phyloP scores from a whole-genome alignment of 35 echinoderm and acorn worm genomes.

The Eucidaris tribuloides region DNA sequence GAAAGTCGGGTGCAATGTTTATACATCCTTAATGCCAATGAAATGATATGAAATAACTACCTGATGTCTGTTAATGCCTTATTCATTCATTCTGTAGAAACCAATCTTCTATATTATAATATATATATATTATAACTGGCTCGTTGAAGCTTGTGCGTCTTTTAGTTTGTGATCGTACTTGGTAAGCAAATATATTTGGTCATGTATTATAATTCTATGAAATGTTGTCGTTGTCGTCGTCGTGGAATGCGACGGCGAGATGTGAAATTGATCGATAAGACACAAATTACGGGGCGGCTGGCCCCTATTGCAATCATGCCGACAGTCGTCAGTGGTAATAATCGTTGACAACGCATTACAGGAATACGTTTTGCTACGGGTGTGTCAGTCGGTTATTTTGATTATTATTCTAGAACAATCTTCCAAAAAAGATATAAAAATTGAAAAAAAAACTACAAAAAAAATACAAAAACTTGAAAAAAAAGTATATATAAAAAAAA shows the following conservation, averaged over 20 bases:
- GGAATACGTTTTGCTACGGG: too few relatives aligned
- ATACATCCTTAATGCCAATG: constrained; percentile 26
- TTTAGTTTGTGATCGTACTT: constrained; percentile 27
- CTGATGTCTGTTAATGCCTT: constrained; percentile 33
- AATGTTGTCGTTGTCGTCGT: too few relatives aligned
- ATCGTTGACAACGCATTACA: too few relatives aligned
- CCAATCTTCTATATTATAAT: background rate
- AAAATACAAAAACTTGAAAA: background rate
- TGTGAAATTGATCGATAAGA: too few relatives aligned
- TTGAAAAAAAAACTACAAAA: background rate
- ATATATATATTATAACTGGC: constrained; percentile 31
- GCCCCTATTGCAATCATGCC: too few relatives aligned
- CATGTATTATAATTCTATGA: too few relatives aligned
- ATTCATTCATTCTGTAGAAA: constrained; percentile 14
- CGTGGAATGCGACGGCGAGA: too few relatives aligned
- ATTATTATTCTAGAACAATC: too few relatives aligned
- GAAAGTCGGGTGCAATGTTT: constrained; percentile 28
- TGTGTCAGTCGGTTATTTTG: too few relatives aligned
- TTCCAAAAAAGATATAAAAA: background rate
- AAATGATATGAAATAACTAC: constrained; percentile 29
- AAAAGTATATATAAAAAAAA: background rate
- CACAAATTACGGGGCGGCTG: too few relatives aligned
- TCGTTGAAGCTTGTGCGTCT: constrained; percentile 27
- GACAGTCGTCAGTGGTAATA: too few relatives aligned
- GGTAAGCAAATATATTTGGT: constrained; percentile 32